phyloP scores from a whole-genome alignment of 2,888 invertebrate species.

The Sialis lutaria region DNA sequence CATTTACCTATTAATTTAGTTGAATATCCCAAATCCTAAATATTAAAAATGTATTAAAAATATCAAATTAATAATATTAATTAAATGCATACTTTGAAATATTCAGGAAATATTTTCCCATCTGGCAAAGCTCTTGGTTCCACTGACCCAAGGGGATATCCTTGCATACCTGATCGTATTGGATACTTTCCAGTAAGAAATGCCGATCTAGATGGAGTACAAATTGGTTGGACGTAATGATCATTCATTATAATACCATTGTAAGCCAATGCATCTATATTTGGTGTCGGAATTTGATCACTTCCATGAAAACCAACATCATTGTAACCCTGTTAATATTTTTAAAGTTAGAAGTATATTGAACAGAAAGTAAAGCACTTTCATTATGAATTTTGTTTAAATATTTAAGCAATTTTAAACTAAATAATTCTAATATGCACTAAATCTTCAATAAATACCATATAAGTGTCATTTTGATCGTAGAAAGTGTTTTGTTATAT shows the following conservation, averaged over 20 bases:
- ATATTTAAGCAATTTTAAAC: too few relatives aligned
- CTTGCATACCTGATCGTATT: slow-evolving; percentile 63
- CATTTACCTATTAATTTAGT: slow-evolving; percentile 83
- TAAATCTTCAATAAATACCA: too few relatives aligned
- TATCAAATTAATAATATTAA: not conserved
- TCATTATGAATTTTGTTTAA: too few relatives aligned
- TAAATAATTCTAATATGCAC: too few relatives aligned
- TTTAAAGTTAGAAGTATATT: too few relatives aligned
- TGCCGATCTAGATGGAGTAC: slow-evolving; percentile 70
- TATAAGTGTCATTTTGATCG: too few relatives aligned
- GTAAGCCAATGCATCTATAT: slow-evolving; percentile 73
- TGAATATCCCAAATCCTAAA: slow-evolving; percentile 50
- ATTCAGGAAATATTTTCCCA: slow-evolving; percentile 50
- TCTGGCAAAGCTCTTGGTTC: slow-evolving; percentile 57
- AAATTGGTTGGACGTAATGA: slow-evolving; percentile 72
- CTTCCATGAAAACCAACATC: slow-evolving; percentile 84
- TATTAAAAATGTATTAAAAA: slow-evolving; percentile 6
- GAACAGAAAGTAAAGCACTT: too few relatives aligned
- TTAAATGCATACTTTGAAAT: slow-evolving; percentile 32
- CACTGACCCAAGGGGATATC: slow-evolving; percentile 43
- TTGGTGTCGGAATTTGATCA: slow-evolving; percentile 74
- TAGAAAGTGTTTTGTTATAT: too few relatives aligned
- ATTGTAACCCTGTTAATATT: slow-evolving; percentile 60
- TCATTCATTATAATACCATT: slow-evolving; percentile 71
- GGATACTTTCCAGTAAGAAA: slow-evolving; percentile 77